Evolutionary conservation across 2,888 invertebrate species (phyloP), one percentile per base, ranked within the genome.

Genomic region (Pammene fasciana): DNA sequence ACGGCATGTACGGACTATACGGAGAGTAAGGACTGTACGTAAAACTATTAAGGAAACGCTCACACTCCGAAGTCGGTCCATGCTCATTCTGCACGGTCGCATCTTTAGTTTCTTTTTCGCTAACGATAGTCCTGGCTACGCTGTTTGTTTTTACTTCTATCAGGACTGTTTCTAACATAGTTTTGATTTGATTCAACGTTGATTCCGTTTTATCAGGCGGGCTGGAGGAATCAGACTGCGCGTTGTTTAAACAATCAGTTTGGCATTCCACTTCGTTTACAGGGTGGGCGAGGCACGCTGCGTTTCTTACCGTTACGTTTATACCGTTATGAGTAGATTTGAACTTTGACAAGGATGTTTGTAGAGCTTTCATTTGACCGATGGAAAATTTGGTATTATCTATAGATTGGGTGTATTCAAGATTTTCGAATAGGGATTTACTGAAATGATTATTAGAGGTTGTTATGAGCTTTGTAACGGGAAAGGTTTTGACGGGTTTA

Each of bases 101-200:
- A 56, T 90, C 89, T 77, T 82, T 89, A 72, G 81, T 89, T 13
- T 70, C 14, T 65, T 78, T 83, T 5, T 77, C 77, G 13, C 80
- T 74, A 16, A 65, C 1, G 48, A 48, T 56, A 26, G 71, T 75
- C 68, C 77, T 83, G 13, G 75, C 41, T 72, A 81, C 81, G 11
- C 78, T 74, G 45, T 80, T 86, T 1, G 83, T 84, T 79, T 90
- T 91, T 0, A 92, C 87, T 82, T 90, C 89, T 10, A 81, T 78
- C 50, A 92, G 74, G 8, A 92, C 90, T 0, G 87, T 82, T 73
- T 90, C 87, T 45, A 92, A 75, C 68, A 91, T 89, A 72, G 61
- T 80, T 75, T 90, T 91, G 60, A 91, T 91, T 79, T 91, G 87
- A 72, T 86, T 84, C 18, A 92, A 77, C 8, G 88, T 87, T 14